Base-by-base conservation (phyloP, 2,113 vertebrate species). In the Rattus rattus region DNA sequence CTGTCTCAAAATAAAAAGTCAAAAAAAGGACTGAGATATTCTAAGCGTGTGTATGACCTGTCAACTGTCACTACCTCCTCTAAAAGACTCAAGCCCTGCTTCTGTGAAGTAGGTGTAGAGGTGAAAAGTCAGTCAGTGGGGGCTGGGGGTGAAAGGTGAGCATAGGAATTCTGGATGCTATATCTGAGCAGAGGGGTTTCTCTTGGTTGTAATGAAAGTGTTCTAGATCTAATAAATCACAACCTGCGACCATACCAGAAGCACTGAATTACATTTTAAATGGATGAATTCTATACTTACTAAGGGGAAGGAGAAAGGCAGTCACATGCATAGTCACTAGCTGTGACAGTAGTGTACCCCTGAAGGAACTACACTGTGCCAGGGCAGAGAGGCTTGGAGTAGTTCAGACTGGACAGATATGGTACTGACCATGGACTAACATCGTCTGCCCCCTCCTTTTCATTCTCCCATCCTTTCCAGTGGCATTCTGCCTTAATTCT, bases 291-390 rank as follows among this genome's bases (percentile, higher is more conserved):
- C 28, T 56, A 20, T 69, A 33, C 49, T 70, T 61, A 80, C 67
- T 72, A 67, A 65, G 47, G 70, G 8, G 26, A 90, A 83, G 33
- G 65, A 43, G 5, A 17, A 43, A 16, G 56, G 13, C 13, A 43
- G 26, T 28, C 39, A 4, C 14, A 14, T 47, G 39, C 81, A 30
- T 36, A 2, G 11, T 70, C 67, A 26, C 30, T 65, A 61, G 90
- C 88, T 33, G 1, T 17, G 67, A 59, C 17, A 85, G 49, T 77
- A 56, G 2, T 0, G 2, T 1, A 10, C 0, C 39, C 36, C 47
- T 43, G 2, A 8, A 13, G 24, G n/a, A 72, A 13, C 1, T 14
- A 2, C 30, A 9, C 39, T 65, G 65, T 77, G 30, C 28, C 47
- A 52, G 63, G 85, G 2, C 43, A 43, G 11, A 49, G 26, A 52